Evolutionary conservation across 1,140 invertebrate genomes (phyloP), one percentile per base, ranked within the genome.

Genomic region (Orius insidiosus): DNA sequence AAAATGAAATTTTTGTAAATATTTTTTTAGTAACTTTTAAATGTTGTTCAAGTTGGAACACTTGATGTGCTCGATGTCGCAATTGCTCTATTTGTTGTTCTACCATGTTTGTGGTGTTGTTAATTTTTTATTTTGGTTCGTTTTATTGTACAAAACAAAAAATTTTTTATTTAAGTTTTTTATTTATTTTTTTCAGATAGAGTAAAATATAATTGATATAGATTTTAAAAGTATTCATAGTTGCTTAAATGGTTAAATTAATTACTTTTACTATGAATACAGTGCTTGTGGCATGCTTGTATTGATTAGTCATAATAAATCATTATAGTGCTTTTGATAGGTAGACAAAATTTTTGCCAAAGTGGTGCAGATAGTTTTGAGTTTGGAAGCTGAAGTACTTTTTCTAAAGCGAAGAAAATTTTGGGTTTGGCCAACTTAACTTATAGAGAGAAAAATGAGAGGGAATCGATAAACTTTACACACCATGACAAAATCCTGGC

Each of bases 231-330:
- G 46, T 49, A 44, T 38, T 49, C 47, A 45, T 49, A 48, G 40
- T 32, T 48, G 47, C 24, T 40, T 10, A 15, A 18, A 35, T 42
- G 37, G 31, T 33, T 19, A 32, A 18, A 48, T 32, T n/a, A n/a
- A 42, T 47, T 41, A 14, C 16, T 11, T 35, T 37, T 18, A 35
- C 41, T 49, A 49, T 45, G 47, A 39, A 49, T 43, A 48, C 33
- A 37, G 35, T 49, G 47, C 42, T 49, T 45, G 47, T 49, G 18
- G 47, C 47, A 49, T 49, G 47, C 47, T 49, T 48, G 31, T 48
- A 30, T 14, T 41, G 31, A 19, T 9, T 24, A 24, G 24, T 24
- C 24, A 24, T 24, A 42, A 42, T 6, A 24, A n/a, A 42, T 42
- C 18, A 24, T 9, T 37, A 14, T 46, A 46, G 45, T 5, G 45